Evolutionary conservation across 2,888 invertebrate species (phyloP), one percentile per base, ranked within the genome.

Genomic region (Aphodius granarius): DNA sequence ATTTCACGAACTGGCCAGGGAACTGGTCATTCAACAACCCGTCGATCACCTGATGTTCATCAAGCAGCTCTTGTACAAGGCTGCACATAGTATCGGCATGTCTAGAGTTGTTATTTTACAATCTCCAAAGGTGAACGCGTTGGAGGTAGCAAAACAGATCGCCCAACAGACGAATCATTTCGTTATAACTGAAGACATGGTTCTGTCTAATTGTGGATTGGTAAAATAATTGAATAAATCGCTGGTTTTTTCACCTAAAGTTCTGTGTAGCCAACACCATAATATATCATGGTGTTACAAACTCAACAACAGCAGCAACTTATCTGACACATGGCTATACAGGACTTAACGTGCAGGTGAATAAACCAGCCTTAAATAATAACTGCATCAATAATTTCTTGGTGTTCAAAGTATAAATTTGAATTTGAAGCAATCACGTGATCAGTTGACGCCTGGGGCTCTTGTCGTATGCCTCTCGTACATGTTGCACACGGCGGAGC

Each of bases 41-140:
- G 88, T 86, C 18, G 92, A 93, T 82, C 93, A 92, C 81, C 83
- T 92, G 20, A 87, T 89, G 73, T 92, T 91, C 79, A 87, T 92
- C 83, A 92, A 92, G 81, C 87, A 91, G 77, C 89, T 89, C 75
- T 81, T 92, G 0, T 82, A 83, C 20, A 88, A 88, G 68, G 89
- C 90, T 9, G 83, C 88, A 13, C 87, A 88, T 79, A 87, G 85
- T 76, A 86, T 89, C 17, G 89, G 89, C 79, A 88, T 89, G 5
- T 84, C 90, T 0, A 88, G 90, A 78, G 87, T 91, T 17, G 86
- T 93, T 20, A 84, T 93, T 3, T 77, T 93, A 9, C 86, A 91
- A 3, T 86, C 91, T 0, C 90, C 90, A 2, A 90, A 89, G 71
- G 86, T 86, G 0, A 85, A 87, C 78, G 76, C 82, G 6, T 72